These are phyloP conservation scores for Andrena dorsata DNA, from an alignment of 2,888 invertebrate genomes.

Conservation along the genomic window DNA sequence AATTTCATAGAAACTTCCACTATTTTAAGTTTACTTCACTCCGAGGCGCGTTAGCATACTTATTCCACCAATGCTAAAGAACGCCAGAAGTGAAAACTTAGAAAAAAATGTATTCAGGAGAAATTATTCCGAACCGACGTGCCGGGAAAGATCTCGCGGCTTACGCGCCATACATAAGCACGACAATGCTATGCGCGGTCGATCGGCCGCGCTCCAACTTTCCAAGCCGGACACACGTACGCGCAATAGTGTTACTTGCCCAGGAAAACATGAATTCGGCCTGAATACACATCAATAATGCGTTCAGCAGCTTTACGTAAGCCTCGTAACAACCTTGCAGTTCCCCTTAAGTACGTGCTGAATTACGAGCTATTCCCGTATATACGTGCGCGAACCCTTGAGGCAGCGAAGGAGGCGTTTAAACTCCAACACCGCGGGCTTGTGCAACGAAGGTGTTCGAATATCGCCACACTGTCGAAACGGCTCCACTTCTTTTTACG, in stretches of 20 bases:
- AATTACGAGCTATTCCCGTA: neutral
- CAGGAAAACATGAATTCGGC: constrained; percentile 30
- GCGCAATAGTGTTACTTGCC: neutral
- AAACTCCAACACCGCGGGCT: neutral
- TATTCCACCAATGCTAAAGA: too few relatives aligned
- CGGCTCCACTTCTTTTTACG: neutral
- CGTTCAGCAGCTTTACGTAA: constrained; percentile 16
- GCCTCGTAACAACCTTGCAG: neutral
- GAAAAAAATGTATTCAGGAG: neutral
- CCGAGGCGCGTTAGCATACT: too few relatives aligned
- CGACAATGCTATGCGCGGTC: constrained; percentile 32
- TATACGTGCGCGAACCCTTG: neutral
- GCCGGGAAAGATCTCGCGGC: neutral
- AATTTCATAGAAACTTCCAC: too few relatives aligned
- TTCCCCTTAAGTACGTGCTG: neutral
- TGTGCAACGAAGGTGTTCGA: neutral
- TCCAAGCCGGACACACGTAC: constrained; percentile 21
- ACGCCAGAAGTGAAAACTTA: neutral
- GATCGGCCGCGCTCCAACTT: constrained; percentile 26
- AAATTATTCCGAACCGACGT: neutral
- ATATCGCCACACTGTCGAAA: neutral
- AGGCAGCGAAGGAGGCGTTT: neutral
- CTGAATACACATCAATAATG: constrained; percentile 15
- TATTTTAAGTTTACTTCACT: too few relatives aligned
- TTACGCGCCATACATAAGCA: too few relatives aligned